Evolutionary conservation across 2,113 vertebrate genomes (phyloP), one percentile per base, ranked within the genome.

Genomic region (Psettodes erumei): DNA sequence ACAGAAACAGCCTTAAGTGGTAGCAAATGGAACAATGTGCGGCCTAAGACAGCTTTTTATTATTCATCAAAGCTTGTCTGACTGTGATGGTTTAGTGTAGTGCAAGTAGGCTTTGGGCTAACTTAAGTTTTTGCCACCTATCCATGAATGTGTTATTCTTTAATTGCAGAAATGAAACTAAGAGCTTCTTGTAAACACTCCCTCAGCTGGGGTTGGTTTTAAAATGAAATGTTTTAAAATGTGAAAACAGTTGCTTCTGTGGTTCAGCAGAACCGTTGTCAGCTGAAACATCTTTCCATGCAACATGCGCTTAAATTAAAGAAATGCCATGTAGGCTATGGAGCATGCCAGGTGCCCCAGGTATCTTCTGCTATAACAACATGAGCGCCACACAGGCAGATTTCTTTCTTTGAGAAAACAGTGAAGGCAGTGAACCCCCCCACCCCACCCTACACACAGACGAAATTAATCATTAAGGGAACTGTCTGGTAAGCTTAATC

Each of bases 41-140:
- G 2, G 19, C 25, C 42, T 71, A 30, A 64, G 56, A 38, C 43
- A 8, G 43, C 54, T 35, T 32, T 75, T 48, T 4, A 76, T 76
- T 59, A 79, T 72, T 60, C 25, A 67, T 69, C 51, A 64, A 30
- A 7, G 54, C 43, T 54, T 54, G 61, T 58, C 51, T 64, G 79
- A 63, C 30, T 66, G 40, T 16, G 43, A 38, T 21, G 27, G 13
- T n/a, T 47, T 6, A 38, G 38, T 54, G 19, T 21, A n/a, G 33
- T 51, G 23, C 27, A 51, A 67, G 40, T 8, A 16, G 48, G 48
- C 33, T 30, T 40, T 5, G 27, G 23, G 18, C 25, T 40, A 15
- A 12, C 32, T 58, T 25, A 4, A 18, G 32, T 23, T 33, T n/a
- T 4, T 42, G 25, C 32, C 15, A 45, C 33, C 23, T n/a, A n/a